Evolutionary conservation across 2,888 invertebrate species (phyloP).

Genomic region (Furcula furcula): DNA sequence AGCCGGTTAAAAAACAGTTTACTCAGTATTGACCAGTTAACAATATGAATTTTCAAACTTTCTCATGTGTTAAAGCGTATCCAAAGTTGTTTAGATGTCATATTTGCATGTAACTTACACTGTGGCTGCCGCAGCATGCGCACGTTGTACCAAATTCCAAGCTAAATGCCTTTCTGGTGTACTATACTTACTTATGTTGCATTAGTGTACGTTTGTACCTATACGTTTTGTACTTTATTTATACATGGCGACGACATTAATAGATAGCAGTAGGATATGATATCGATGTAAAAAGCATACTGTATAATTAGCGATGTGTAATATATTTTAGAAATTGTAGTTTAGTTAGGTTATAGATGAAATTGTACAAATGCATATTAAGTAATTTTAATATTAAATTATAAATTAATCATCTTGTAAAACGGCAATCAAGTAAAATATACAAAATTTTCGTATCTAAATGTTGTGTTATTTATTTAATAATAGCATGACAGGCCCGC

Average conservation of each 20-base stretch:
- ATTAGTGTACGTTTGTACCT: constrained; percentile 41
- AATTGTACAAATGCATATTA: constrained; percentile 80
- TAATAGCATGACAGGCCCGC: no score
- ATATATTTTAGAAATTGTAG: constrained; percentile 75
- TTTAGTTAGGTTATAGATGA: constrained; percentile 75
- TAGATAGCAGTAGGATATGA: constrained; percentile 54
- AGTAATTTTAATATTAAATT: constrained; percentile 72
- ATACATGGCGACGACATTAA: constrained; percentile 43
- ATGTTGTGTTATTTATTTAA: constrained; percentile 35
- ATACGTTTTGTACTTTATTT: constrained; percentile 61
- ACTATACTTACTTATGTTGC: no score
- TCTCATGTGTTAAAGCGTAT: no score
- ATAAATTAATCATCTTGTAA: constrained; percentile 80
- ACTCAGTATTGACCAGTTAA: no score
- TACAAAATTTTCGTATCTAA: constrained; percentile 76
- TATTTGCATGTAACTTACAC: no score
- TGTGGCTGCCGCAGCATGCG: no score
- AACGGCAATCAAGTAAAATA: constrained; percentile 80
- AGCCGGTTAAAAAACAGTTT: no score
- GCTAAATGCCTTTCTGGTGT: no score
- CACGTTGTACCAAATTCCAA: no score
- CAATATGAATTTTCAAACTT: no score
- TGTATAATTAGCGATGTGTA: constrained; percentile 77
- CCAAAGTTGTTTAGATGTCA: no score
- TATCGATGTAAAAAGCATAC: constrained; percentile 76